Evolutionary conservation across 2,797 vertebrate species (phyloP).

Genomic region (Hippoglossus hippoglossus): DNA sequence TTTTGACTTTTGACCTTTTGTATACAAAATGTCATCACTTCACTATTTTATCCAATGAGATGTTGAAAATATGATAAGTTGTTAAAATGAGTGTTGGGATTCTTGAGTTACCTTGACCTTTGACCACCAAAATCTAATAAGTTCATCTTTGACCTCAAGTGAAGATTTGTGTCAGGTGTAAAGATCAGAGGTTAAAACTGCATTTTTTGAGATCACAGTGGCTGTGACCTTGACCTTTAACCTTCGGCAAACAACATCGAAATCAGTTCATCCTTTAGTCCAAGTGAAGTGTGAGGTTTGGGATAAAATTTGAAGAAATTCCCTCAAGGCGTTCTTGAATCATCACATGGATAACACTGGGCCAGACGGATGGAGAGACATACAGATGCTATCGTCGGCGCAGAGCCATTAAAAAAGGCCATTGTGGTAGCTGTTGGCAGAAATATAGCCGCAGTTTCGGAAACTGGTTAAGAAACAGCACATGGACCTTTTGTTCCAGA

Average conservation of each 20-base stretch:
- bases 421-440: conserved; percentile 53
- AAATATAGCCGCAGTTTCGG: conserved; percentile 48
- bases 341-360: no score
- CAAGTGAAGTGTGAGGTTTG: background rate
- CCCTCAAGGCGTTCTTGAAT: background rate
- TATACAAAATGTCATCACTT: no score
- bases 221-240: background rate
- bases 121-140: no score
- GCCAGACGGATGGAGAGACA: no score
- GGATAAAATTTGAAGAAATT: background rate
- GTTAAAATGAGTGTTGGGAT: no score
- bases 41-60: no score
- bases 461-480: conserved; percentile 54
- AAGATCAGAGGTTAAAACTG: no score
- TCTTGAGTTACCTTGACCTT: no score
- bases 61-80: no score
- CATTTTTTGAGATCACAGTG: background rate
- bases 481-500: conserved; percentile 70
- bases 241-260: background rate
- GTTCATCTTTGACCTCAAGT: no score
- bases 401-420: conserved; percentile 10
- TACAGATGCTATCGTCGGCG: background rate
- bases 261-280: background rate
- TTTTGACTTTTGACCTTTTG: no score
- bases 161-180: no score